Conservation (phyloP, 2,888 invertebrate species). For the Cataglyphis altisquamis region DNA sequence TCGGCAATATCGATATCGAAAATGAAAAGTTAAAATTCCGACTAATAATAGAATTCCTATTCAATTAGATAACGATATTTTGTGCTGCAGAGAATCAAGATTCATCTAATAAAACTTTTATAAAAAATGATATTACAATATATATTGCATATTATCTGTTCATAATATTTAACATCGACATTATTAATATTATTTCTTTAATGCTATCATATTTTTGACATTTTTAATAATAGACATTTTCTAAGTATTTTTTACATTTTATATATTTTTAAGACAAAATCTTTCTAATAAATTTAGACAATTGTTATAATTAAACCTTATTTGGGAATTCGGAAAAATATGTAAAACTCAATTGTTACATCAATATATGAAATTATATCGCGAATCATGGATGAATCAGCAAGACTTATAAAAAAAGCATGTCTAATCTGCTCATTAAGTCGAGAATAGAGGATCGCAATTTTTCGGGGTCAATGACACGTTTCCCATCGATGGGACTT, state of each 20-base stretch:
- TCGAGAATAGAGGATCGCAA: constrained; percentile 64
- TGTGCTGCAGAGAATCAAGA: background rate
- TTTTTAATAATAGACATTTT: background rate
- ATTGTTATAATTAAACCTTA: background rate
- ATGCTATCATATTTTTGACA: background rate
- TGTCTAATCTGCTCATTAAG: constrained; percentile 56
- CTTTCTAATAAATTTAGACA: background rate
- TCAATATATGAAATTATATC: background rate
- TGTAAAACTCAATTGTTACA: background rate
- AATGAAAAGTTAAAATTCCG: constrained; percentile 4
- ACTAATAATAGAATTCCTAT: constrained; percentile 5
- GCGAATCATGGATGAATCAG: constrained; percentile 9
- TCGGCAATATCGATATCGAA: constrained; percentile 22
- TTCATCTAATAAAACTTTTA: background rate
- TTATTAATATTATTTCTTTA: background rate
- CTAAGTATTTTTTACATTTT: background rate
- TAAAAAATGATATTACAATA: background rate
- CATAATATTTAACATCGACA: background rate
- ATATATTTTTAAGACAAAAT: background rate
- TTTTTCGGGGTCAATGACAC: constrained; percentile 79
- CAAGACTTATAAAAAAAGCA: constrained; percentile 16
- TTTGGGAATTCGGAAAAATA: background rate
- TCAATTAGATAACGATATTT: constrained; percentile 14
- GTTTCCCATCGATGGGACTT: constrained; percentile 72
- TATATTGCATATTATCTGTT: background rate